A percentile compares a stretch with the other conserved stretches of the same genome.
Evolutionary conservation across 2,797 vertebrate species (phyloP).

Genomic region (Anguilla anguilla): DNA sequence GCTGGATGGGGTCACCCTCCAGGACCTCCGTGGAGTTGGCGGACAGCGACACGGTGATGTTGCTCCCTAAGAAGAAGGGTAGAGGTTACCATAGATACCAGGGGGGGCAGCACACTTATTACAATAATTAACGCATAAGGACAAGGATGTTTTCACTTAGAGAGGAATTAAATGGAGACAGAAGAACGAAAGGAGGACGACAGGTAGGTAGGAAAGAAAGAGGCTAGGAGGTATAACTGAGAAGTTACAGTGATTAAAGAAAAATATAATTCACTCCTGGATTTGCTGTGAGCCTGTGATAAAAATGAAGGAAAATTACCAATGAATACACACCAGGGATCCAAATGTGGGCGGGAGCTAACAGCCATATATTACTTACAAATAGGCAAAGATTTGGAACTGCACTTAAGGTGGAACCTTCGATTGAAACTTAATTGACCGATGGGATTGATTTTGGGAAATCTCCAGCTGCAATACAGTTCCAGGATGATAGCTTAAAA

Average conservation of each 20-base stretch:
- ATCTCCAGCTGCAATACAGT: not conserved
- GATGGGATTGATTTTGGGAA: not conserved
- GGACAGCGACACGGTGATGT: slow-evolving; percentile 85
- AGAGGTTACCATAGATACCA: not conserved
- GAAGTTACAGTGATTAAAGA: not conserved
- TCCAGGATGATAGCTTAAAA: slow-evolving; percentile 2
- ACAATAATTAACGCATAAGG: not conserved
- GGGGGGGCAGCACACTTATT: not conserved
- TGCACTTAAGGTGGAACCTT: not conserved
- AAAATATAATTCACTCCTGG: not conserved
- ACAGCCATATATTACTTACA: not conserved
- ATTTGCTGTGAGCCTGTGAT: not conserved
- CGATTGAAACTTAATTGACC: not conserved
- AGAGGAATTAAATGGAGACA: not conserved
- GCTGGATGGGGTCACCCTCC: slow-evolving; percentile 85
- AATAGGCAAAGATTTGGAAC: not conserved
- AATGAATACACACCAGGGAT: not conserved
- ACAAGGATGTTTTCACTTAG: not conserved
- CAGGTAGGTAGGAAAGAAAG: slow-evolving; percentile 10
- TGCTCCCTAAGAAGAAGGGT: slow-evolving; percentile 78
- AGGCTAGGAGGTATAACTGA: not conserved
- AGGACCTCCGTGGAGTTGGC: slow-evolving; percentile 84
- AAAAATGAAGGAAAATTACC: not conserved
- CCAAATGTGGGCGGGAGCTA: not conserved
- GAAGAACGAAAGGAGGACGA: not conserved